Evolutionary conservation across 2,888 invertebrate genomes (phyloP).

Genomic region (Acrobeloides nanus): DNA sequence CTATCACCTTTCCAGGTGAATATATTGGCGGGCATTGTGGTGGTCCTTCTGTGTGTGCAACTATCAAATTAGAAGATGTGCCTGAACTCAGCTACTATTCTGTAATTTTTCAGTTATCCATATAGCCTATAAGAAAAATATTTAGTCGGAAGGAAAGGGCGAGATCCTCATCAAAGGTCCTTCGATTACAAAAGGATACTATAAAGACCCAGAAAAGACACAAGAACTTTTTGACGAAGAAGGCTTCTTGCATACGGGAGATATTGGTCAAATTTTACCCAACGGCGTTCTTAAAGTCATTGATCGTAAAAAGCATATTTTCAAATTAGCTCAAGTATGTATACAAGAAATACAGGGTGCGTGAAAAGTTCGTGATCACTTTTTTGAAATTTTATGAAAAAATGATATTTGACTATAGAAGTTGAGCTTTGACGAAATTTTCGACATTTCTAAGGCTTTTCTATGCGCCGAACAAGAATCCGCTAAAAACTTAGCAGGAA

Average conservation of each 20-base stretch:
- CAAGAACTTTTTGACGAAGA: conserved; percentile 72
- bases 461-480: no score
- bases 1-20: conserved; percentile 43
- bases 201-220: conserved; percentile 75
- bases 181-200: conserved; percentile 44
- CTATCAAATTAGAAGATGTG: conserved; percentile 54
- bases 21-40: conserved; percentile 37
- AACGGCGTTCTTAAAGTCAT: conserved; percentile 58
- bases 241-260: conserved; percentile 44
- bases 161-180: conserved; percentile 45
- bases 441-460: no score
- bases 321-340: conserved; percentile 56
- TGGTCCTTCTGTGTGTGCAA: conserved; percentile 36
- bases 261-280: conserved; percentile 42
- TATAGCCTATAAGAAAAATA: conserved; percentile 11
- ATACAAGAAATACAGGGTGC: no score
- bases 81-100: conserved; percentile 51
- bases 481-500: no score
- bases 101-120: conserved; percentile 8
- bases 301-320: conserved; percentile 59
- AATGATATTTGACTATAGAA: no score
- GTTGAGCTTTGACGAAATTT: no score
- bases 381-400: no score
- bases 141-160: conserved; percentile 28
- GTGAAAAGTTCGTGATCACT: no score